phyloP scores from a whole-genome alignment of 2,888 invertebrate species.

The Mesorhabditis spiculigera region DNA sequence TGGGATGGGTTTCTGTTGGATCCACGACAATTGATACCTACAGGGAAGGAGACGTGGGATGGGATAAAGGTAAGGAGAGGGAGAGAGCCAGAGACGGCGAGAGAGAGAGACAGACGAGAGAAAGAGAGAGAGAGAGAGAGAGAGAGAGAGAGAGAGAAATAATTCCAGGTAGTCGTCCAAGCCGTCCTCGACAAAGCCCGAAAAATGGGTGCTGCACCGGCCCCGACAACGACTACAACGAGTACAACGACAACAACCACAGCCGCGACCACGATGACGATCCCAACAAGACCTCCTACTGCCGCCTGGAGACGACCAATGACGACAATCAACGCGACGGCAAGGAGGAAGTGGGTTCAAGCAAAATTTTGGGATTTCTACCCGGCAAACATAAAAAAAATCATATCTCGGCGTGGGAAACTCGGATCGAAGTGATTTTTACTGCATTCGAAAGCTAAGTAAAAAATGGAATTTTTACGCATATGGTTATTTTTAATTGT shows the following conservation, averaged over 20 bases:
- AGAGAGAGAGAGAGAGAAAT: no score
- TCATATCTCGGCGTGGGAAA: background rate
- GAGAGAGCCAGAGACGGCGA: no score
- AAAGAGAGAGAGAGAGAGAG: no score
- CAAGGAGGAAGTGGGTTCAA: background rate
- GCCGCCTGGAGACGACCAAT: background rate
- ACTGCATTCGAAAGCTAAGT: background rate
- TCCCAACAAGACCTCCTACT: background rate
- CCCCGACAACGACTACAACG: slow-evolving; percentile 15
- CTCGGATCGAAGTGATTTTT: no score
- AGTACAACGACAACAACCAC: slow-evolving; percentile 6
- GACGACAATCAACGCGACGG: background rate
- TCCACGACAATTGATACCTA: slow-evolving; percentile 53
- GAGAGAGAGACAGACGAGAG: no score
- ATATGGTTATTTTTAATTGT: no score
- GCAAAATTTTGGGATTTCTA: no score
- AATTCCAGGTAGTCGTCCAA: slow-evolving; percentile 39
- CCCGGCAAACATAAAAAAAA: no score
- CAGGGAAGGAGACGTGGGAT: slow-evolving; percentile 56
- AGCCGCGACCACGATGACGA: background rate
- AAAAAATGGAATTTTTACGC: no score
- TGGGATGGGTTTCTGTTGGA: slow-evolving; percentile 58
- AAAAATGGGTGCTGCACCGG: slow-evolving; percentile 10
- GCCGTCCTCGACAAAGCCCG: slow-evolving; percentile 36
- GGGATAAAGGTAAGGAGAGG: slow-evolving; percentile 37